Evolutionary conservation across 2,797 vertebrate genomes (phyloP), one percentile per base, ranked within the genome.

Genomic region (Ficedula albicollis): DNA sequence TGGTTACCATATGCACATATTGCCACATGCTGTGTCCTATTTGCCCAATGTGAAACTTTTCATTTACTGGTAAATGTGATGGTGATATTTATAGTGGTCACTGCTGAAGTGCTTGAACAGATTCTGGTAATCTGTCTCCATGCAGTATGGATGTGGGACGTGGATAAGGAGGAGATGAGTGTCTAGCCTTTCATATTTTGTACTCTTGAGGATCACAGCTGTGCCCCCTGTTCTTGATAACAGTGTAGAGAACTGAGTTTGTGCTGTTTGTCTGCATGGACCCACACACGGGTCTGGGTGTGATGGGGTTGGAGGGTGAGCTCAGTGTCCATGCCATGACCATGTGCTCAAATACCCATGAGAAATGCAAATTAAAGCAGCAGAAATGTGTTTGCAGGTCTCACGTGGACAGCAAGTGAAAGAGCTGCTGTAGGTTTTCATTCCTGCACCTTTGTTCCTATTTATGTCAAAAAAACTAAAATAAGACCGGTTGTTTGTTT

Each of bases 1-100:
- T 91, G 89, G 59, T 87, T 89, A 29, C 89, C 92, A 76, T 88
- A 91, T 92, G 91, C 73, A 77, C 9, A 2, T 51, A 62, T 36
- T 78, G 78, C 81, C 70, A 43, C 87, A 80, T 0, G 3, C 89
- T 87, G 66, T n/a, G 62, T 51, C 5, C 0, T 66, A 8, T 78
- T 92, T 94, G 55, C 74, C 68, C 78, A 17, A 76, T 67, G 34
- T 25, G 60, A 81, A 66, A 62, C n/a, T 91, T 89, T 36, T 38
- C 69, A 63, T 73, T 82, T 67, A 23, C 62, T 84, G 73, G 51
- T 51, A 93, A 75, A 75, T 51, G 13, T 6, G 25, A 34, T 75
- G 63, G 25, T 20, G 46, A 22, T 87, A 75, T 92, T 93, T 93
- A 62, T 51, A 78, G 78, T 55, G 55, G 73, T 90, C 69, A 49